Base-by-base conservation (phyloP, 2,113 vertebrate species). In the Mola mola region DNA sequence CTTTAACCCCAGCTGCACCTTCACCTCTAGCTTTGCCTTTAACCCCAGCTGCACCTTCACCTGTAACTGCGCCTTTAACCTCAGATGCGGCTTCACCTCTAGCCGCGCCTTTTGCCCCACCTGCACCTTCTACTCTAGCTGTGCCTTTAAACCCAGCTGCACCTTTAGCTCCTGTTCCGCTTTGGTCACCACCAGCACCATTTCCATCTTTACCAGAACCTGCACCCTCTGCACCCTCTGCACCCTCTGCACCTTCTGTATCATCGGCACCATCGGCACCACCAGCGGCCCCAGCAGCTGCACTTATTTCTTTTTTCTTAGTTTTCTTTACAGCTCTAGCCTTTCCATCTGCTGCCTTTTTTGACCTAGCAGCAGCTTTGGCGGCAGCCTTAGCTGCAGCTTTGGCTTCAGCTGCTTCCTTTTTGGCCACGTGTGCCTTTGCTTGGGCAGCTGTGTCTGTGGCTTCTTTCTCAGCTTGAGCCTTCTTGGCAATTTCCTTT, bases 391-490 rank as follows among this genome's bases (percentile, higher is more conserved):
- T 81, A 2, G 79, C 85, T 1, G 43, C 62, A 7, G 88, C 86
- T 44, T 70, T 86, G 1, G 78, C 72, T 29, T 80, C 43, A 13
- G 50, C 87, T 0, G 20, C 66, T 9, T 42, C 58, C 49, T 83
- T 76, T 34, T 47, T 83, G 7, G 80, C 84, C 4, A 15, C 67
- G 26, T 79, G 50, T 8, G 66, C 60, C 11, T 84, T 62, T 1
- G 48, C 56, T 37, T 2, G n/a, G 7, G 79, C 49, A 6, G 57
- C 83, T 17, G 68, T 83, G 0, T 78, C 87, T 33, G 69, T 41
- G 0, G 66, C 87, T 8, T 86, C 82, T 53, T 6, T 85, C 33
- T 90, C 89, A 0, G 62, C 72, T 64, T 88, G 81, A 25, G 68
- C 60, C 72, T 85, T 88, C 33, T 88, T 86, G 13, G 87, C 86